Evolutionary conservation across 2,113 vertebrate genomes (phyloP), one percentile per base, ranked within the genome.

Genomic region (Lepidothrix coronata): DNA sequence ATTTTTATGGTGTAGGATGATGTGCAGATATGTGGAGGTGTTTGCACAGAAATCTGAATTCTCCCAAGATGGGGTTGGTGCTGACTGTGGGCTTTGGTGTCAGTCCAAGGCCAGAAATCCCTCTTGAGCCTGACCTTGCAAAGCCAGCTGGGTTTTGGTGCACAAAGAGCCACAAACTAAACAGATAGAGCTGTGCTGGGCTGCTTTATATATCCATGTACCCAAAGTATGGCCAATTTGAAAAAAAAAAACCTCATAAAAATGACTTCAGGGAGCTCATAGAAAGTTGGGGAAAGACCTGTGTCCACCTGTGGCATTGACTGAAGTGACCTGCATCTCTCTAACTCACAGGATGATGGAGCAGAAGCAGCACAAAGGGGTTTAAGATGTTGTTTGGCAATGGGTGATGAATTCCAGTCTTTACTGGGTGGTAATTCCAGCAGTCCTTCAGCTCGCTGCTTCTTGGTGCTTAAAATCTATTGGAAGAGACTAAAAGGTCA

Each of bases 181-280:
- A 33, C 12, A 72, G 52, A 8, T 11, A 30, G 10, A 24, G 31
- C 30, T 5, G 14, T n/a, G 35, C 8, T 43, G 39, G 16, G 7
- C 5, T 23, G 55, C 15, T 74, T 74, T 24, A 0, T 8, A 18
- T 5, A 59, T 15, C 0, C 1, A 0, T 2, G 14, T 71, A 5
- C 39, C 20, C 39, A 2, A 1, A 27, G 6, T 19, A 18, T 3
- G 37, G 23, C 23, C 43, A 55, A 54, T 39, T 24, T 7, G 59
- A 24, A 65, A 21, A 3, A 35, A 68, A 73, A 73, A 9, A 37
- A 37, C 37, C 10, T 85, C 23, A 8, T 17, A 4, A 65, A 59
- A 61, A 43, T 4, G 0, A 13, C 27, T 66, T 46, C 18, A 33
- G 31, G 21, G 57, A 62, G 24, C n/a, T 85, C 5, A 0, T 1